These are phyloP conservation scores for Hyphantria cunea DNA, from an alignment of 1,140 invertebrate genomes.

Conservation along the genomic window DNA sequence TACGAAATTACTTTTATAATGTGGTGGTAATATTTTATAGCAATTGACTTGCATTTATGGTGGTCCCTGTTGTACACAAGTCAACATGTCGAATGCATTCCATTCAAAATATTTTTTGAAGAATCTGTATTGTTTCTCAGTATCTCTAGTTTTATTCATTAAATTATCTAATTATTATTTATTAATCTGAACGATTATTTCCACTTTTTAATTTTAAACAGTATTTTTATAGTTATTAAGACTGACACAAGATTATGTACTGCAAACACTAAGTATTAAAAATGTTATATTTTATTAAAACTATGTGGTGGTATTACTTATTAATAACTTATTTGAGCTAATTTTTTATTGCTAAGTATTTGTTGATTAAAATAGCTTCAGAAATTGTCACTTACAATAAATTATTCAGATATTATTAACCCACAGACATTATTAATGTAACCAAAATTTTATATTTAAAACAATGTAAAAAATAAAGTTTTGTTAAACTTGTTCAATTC, in stretches of 20 bases:
- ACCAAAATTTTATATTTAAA: conserved; percentile 73
- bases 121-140: conserved; percentile 49
- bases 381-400: conserved; percentile 53
- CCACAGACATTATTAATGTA: conserved; percentile 66
- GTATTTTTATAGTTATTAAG: conserved; percentile 77
- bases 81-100: conserved; percentile 46
- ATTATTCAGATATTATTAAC: conserved; percentile 59
- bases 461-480: conserved; percentile 63
- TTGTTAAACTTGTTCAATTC: conserved; percentile 52
- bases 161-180: conserved; percentile 29
- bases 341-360: conserved; percentile 44
- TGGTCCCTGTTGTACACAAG: conserved; percentile 28
- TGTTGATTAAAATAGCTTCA: conserved; percentile 49
- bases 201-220: conserved; percentile 60
- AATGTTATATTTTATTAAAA: conserved; percentile 51
- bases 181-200: conserved; percentile 41
- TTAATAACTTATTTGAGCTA: conserved; percentile 52
- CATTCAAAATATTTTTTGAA: conserved; percentile 41
- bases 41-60: conserved; percentile 49
- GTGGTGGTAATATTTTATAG: conserved; percentile 31
- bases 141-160: conserved; percentile 37
- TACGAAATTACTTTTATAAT: background rate
- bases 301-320: conserved; percentile 56
- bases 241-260: conserved; percentile 75
- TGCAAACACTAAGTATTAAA: conserved; percentile 70